phyloP scores from a whole-genome alignment of 30 jellyfish, hydroid and myxozoan genomes.

The Mastigias papua region DNA sequence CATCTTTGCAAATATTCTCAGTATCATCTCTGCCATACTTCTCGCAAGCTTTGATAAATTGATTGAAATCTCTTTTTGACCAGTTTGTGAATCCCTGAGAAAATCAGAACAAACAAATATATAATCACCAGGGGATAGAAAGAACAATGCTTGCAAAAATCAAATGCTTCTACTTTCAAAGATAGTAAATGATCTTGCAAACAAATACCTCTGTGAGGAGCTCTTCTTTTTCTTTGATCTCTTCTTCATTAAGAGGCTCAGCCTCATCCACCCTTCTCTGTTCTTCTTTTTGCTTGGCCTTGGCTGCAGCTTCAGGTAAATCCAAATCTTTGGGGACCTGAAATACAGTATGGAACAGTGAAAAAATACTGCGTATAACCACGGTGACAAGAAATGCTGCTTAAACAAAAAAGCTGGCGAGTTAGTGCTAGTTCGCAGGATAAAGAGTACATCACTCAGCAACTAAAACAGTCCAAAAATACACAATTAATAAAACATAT shows the following conservation, averaged over 20 bases:
- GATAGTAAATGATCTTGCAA: background rate
- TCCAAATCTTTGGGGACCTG: conserved; percentile 97
- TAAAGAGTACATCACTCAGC: too few relatives aligned
- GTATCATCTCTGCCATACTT: conserved; percentile 97
- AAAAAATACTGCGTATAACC: too few relatives aligned
- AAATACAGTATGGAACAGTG: background rate
- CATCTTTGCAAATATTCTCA: conserved; percentile 89
- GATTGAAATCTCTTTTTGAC: conserved; percentile 97
- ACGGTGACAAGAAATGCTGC: too few relatives aligned
- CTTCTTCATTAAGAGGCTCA: conserved; percentile 96
- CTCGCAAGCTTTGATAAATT: conserved; percentile 95
- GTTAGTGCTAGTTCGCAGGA: too few relatives aligned
- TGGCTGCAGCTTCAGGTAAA: conserved; percentile 88
- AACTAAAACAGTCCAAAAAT: too few relatives aligned
- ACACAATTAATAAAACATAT: too few relatives aligned
- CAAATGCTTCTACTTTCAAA: too few relatives aligned
- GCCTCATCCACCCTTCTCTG: conserved; percentile 96
- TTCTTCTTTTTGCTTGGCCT: conserved; percentile 86
- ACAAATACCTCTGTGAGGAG: conserved; percentile 62
- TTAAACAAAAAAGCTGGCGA: too few relatives aligned
- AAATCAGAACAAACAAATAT: background rate
- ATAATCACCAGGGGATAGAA: background rate
- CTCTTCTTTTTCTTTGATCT: conserved; percentile 92
- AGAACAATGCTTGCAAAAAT: background rate
- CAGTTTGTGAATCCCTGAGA: conserved; percentile 95